Evolutionary conservation across 2,888 invertebrate genomes (phyloP).

Genomic region (Allophyes oxyacanthae): DNA sequence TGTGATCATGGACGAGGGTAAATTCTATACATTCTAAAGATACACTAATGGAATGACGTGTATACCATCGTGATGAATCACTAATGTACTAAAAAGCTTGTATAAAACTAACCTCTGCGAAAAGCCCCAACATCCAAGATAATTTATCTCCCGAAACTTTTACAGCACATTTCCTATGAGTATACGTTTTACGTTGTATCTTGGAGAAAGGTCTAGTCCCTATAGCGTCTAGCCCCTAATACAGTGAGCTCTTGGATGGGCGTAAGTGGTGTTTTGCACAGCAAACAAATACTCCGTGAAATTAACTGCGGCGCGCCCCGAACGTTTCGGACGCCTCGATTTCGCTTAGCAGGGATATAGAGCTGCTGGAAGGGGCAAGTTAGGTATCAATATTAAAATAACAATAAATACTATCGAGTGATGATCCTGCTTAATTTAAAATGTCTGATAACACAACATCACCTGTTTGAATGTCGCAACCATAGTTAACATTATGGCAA

Average conservation of each 20-base stretch:
- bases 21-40: not conserved
- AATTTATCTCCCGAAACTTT: constrained; percentile 41
- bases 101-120: constrained; percentile 4
- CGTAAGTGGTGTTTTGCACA: constrained; percentile 75
- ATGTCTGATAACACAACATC: too few species aligned
- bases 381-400: too few species aligned
- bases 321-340: constrained; percentile 71
- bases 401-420: too few species aligned
- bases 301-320: constrained; percentile 75
- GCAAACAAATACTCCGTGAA: constrained; percentile 83
- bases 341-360: constrained; percentile 49
- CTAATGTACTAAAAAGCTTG: constrained; percentile 13
- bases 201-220: constrained; percentile 56
- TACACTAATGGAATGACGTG: too few species aligned
- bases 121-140: constrained; percentile 11
- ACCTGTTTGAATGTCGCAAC: too few species aligned
- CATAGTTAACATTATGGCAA: too few species aligned
- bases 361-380: constrained; percentile 37
- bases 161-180: constrained; percentile 41
- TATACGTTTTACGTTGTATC: constrained; percentile 48
- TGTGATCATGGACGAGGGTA: too few species aligned
- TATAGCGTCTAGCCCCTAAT: constrained; percentile 61
- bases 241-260: constrained; percentile 63
- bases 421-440: too few species aligned
- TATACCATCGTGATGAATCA: constrained; percentile 1